Evolutionary conservation across 1,140 invertebrate genomes (phyloP).

Genomic region (Trialeurodes vaporariorum): DNA sequence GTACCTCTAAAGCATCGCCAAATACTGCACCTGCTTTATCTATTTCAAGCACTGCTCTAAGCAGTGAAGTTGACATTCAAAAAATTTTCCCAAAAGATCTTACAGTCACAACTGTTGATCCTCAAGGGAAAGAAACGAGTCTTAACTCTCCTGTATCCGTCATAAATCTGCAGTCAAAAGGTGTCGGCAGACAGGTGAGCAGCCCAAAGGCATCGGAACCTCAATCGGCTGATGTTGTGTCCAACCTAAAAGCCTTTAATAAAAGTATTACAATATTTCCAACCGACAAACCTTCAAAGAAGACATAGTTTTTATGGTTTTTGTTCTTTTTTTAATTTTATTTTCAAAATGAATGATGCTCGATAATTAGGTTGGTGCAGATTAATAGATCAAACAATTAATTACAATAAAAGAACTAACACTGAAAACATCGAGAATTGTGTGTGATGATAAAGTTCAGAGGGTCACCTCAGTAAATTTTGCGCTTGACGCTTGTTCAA

Average conservation of each 20-base stretch:
- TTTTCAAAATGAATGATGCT: too few relatives aligned
- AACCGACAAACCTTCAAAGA: not conserved
- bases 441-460: too few relatives aligned
- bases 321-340: too few relatives aligned
- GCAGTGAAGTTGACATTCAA: not conserved
- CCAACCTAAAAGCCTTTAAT: not conserved
- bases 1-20: too few relatives aligned
- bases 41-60: not conserved
- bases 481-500: too few relatives aligned
- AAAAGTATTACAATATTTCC: not conserved
- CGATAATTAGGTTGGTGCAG: too few relatives aligned
- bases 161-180: not conserved
- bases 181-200: not conserved
- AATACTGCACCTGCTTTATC: too few relatives aligned
- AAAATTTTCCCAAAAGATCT: not conserved
- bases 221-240: not conserved
- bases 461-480: too few relatives aligned
- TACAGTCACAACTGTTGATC: not conserved
- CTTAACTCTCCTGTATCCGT: not conserved
- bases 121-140: not conserved
- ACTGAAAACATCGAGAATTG: too few relatives aligned
- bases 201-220: not conserved
- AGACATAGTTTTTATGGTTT: too few relatives aligned
- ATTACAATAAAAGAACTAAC: too few relatives aligned
- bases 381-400: too few relatives aligned